phyloP scores from a whole-genome alignment of 1,140 invertebrate species.

The Drosophila sproati region DNA sequence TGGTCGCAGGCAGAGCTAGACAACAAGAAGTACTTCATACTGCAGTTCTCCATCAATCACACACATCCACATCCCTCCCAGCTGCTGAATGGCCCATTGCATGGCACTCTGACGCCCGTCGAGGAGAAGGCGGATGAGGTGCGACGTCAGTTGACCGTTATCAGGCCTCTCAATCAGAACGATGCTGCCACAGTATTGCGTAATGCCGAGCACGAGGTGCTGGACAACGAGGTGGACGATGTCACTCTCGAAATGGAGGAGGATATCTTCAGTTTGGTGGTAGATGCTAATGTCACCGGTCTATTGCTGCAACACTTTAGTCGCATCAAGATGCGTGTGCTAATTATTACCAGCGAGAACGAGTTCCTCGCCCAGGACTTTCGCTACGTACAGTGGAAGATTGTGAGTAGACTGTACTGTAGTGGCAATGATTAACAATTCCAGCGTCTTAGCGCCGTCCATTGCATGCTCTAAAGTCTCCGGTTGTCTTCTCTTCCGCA shows the following conservation, averaged over 20 bases:
- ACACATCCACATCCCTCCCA: slow-evolving; percentile 75
- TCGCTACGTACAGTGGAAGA: slow-evolving; percentile 84
- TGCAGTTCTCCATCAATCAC: slow-evolving; percentile 79
- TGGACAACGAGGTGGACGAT: slow-evolving; percentile 68
- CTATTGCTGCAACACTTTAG: slow-evolving; percentile 72
- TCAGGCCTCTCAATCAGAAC: slow-evolving; percentile 58
- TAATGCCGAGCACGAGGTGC: slow-evolving; percentile 63
- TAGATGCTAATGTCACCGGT: slow-evolving; percentile 77
- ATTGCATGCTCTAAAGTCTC: slow-evolving; percentile 8
- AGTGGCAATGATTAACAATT: slow-evolving; percentile 32
- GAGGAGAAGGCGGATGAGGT: slow-evolving; percentile 69
- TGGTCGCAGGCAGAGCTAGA: slow-evolving; percentile 75
- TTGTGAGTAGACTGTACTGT: slow-evolving; percentile 83
- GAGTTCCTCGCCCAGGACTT: slow-evolving; percentile 79
- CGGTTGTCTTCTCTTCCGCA: neutral
- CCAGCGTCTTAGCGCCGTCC: neutral
- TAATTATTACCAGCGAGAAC: slow-evolving; percentile 78
- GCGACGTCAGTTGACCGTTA: slow-evolving; percentile 57
- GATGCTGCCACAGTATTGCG: slow-evolving; percentile 56
- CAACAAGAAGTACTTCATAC: slow-evolving; percentile 79
- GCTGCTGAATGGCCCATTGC: slow-evolving; percentile 46
- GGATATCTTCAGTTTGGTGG: slow-evolving; percentile 73
- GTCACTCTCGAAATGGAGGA: slow-evolving; percentile 67
- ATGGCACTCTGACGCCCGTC: slow-evolving; percentile 61
- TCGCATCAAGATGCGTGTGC: slow-evolving; percentile 76